Percentiles rank a stretch among this genome's conserved stretches.
Evolutionary conservation across 2,113 vertebrate genomes (phyloP).

Genomic region (Lophotis ruficrista): DNA sequence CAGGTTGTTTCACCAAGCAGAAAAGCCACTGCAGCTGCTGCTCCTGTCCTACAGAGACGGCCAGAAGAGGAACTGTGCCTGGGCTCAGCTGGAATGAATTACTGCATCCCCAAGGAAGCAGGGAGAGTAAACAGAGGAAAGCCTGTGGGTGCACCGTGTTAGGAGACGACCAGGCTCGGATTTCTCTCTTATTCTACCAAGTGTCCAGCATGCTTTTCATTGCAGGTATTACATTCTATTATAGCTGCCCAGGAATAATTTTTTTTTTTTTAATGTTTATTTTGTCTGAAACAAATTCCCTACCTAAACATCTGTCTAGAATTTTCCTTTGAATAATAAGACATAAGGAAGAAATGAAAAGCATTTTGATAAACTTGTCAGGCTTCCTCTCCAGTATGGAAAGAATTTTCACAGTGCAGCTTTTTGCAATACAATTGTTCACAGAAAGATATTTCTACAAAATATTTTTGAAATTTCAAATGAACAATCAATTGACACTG

Average conservation of each 20-base stretch:
- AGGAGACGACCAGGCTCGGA: neutral
- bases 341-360: neutral
- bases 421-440: neutral
- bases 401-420: neutral
- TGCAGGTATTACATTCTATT: neutral
- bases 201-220: neutral
- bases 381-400: neutral
- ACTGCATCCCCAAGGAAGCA: neutral
- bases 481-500: neutral
- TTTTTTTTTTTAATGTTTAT: neutral
- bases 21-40: conserved; percentile 1
- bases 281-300: neutral
- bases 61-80: neutral
- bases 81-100: conserved; percentile 16
- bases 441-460: neutral
- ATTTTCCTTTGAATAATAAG: neutral
- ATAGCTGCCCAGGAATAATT: neutral
- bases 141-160: neutral
- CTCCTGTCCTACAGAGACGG: neutral
- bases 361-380: neutral
- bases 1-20: neutral
- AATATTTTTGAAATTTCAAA: neutral
- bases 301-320: neutral
- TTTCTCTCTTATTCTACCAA: neutral
- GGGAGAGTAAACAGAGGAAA: neutral